Evolutionary conservation across 2,113 vertebrate species (phyloP), one percentile per base, ranked within the genome.

Genomic region (Callipepla californica): DNA sequence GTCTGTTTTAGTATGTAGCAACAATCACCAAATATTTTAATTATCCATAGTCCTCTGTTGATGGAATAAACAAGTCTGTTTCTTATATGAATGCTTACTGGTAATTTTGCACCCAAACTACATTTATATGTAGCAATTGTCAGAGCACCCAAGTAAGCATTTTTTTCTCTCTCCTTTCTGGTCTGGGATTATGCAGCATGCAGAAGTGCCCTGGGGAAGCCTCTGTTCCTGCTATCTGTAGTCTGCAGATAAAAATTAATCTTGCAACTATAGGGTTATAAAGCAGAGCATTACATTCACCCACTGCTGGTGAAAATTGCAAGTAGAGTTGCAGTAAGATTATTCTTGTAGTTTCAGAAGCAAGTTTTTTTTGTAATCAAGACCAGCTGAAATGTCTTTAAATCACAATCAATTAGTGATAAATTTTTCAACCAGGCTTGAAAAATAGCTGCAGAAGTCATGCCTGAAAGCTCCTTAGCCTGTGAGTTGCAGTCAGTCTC

Each of bases 351-450:
- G 57, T n/a, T 91, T 85, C 87, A 68, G 55, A 48, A 92, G 44
- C 42, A 75, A 75, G 76, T 44, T 76, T 91, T 80, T 86, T 92
- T 93, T 59, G 38, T 83, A 78, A 83, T 88, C 65, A 88, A 75
- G 77, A 68, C 61, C 57, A 86, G 73, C 82, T 84, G 86, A 94
- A 93, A 65, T 20, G 61, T 86, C 73, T 93, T 92, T 94, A 80
- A 94, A 88, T 93, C 18, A 2, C 14, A 82, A 87, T 78, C 74
- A 78, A 67, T 63, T 80, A 79, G 74, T 59, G 73, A 74, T 36
- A 36, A 36, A 36, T 36, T 36, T 36, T 36, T 36, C 36, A 36
- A 36, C 36, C 42, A 87, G 67, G 79, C 92, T 79, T 92, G 59
- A 91, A 67, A 78, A 92, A 59, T 89, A 80, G 55, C 81, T 82